Evolutionary conservation across 1,140 invertebrate genomes (phyloP).

Genomic region (Mizuhopecten yessoensis): DNA sequence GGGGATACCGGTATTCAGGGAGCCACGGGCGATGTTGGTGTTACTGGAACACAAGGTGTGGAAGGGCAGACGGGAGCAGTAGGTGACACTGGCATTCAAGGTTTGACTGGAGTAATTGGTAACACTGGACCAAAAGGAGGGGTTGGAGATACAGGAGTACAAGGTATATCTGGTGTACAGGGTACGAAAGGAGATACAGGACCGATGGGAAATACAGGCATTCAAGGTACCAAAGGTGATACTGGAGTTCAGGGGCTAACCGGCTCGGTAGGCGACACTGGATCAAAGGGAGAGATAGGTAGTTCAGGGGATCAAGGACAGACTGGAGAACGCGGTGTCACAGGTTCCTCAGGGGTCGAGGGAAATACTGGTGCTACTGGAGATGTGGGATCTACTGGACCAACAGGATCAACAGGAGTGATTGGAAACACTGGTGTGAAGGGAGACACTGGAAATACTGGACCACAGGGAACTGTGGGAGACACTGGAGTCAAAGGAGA

Average conservation of each 20-base stretch:
- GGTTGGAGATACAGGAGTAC: neutral
- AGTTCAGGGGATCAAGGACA: neutral
- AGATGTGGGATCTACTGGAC: neutral
- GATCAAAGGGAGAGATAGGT: slow-evolving; percentile 12
- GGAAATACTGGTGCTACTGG: neutral
- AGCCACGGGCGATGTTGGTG: slow-evolving; percentile 31
- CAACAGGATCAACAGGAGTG: neutral
- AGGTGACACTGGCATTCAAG: slow-evolving; percentile 8
- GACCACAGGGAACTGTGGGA: neutral
- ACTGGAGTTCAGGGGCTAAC: neutral
- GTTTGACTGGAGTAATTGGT: neutral
- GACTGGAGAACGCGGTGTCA: neutral
- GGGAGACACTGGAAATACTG: neutral
- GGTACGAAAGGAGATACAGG: slow-evolving; percentile 20
- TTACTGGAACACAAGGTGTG: slow-evolving; percentile 13
- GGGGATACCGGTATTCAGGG: neutral
- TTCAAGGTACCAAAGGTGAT: neutral
- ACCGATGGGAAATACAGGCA: neutral
- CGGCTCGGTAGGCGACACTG: neutral
- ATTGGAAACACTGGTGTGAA: slow-evolving; percentile 14
- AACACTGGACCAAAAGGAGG: neutral
- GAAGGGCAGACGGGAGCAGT: neutral
- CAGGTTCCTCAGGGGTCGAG: neutral
- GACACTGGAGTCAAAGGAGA: neutral
- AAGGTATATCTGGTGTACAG: neutral